A percentile compares a stretch with the other conserved stretches of the same genome.
Evolutionary conservation across 2,888 invertebrate species (phyloP).

Genomic region (Podabrus alpinus): DNA sequence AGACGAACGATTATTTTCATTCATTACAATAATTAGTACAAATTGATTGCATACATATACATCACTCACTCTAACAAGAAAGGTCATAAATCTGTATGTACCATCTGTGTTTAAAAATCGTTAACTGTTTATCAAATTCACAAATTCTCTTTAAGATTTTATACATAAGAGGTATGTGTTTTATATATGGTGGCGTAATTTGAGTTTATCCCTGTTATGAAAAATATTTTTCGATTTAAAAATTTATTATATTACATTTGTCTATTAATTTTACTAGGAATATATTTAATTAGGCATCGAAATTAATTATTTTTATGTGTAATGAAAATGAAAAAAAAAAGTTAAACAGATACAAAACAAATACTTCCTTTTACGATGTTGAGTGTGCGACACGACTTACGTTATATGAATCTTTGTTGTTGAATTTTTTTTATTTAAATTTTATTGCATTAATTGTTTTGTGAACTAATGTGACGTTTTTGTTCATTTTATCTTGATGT

Average conservation of each 20-base stretch:
- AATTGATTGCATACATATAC: slow-evolving; percentile 18
- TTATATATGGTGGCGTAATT: slow-evolving; percentile 3
- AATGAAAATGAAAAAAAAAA: neutral
- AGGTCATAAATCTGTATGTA: neutral
- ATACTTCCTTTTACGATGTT: neutral
- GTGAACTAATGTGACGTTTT: neutral
- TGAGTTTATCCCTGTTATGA: neutral
- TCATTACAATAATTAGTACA: slow-evolving; percentile 23
- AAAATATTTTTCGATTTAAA: neutral
- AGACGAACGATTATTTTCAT: slow-evolving; percentile 5
- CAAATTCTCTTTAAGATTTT: slow-evolving; percentile 22
- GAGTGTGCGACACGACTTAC: neutral
- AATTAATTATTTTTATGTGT: neutral
- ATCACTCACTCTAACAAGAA: slow-evolving; percentile 3
- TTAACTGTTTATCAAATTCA: slow-evolving; percentile 21
- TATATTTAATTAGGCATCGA: neutral
- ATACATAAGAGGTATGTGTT: slow-evolving; percentile 16
- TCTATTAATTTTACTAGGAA: neutral
- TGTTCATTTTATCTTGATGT: neutral
- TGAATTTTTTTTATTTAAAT: neutral
- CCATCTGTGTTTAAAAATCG: neutral
- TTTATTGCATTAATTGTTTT: neutral
- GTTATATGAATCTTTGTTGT: neutral
- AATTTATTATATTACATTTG: neutral
- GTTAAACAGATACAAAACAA: neutral